Percentiles rank a stretch among this genome's conserved stretches.
Evolutionary conservation across 64 coral and sea anemone species (phyloP).

Genomic region (Anthopleura sola): DNA sequence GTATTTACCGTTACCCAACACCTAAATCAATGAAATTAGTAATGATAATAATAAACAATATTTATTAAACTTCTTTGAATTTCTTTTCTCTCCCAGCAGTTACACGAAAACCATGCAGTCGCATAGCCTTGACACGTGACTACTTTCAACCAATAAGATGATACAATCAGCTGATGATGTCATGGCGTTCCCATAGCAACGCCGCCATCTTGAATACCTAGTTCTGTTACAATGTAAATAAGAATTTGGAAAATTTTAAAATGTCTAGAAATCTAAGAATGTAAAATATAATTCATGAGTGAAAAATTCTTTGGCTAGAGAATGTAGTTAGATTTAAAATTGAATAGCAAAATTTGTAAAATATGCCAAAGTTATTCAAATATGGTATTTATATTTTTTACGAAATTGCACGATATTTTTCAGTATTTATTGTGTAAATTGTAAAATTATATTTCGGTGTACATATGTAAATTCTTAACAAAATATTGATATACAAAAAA

Average conservation of each 20-base stretch:
- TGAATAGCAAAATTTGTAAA: background rate
- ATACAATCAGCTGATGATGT: background rate
- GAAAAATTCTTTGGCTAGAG: background rate
- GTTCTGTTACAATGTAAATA: background rate
- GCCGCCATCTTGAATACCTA: background rate
- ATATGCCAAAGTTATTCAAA: background rate
- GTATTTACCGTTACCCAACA: too few species aligned
- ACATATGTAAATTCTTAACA: background rate
- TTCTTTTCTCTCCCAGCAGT: background rate
- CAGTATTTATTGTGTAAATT: conserved; percentile 3
- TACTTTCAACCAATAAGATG: background rate
- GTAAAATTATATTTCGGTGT: background rate
- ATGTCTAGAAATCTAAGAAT: background rate
- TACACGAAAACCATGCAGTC: conserved; percentile 6
- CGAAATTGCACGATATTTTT: conserved; percentile 3
- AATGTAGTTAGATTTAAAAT: conserved; percentile 11
- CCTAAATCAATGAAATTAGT: too few species aligned
- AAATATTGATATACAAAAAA: background rate
- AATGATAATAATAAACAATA: too few species aligned
- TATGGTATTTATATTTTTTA: background rate
- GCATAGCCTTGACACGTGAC: background rate
- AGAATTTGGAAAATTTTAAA: background rate
- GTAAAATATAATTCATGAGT: background rate
- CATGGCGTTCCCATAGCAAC: background rate
- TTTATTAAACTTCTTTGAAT: background rate